Conservation (phyloP, 2,113 vertebrate genomes). For the Platysternon megacephalum region DNA sequence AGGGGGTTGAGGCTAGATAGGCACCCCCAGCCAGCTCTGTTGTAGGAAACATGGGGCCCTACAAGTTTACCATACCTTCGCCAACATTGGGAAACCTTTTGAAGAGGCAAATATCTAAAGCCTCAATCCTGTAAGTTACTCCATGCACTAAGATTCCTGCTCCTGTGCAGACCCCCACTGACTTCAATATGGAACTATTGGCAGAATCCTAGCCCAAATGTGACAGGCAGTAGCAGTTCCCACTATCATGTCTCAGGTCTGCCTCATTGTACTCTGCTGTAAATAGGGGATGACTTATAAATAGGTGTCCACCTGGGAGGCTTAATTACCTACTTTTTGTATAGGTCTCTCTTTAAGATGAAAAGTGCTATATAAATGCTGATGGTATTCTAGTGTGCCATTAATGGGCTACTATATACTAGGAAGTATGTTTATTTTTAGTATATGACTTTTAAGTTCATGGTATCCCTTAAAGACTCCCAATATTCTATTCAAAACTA, state of each 20-base stretch:
- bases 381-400: neutral
- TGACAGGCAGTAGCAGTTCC: neutral
- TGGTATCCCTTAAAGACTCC: neutral
- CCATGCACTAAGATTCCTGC: neutral
- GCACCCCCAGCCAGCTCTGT: neutral
- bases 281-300: neutral
- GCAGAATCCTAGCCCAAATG: neutral
- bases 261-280: neutral
- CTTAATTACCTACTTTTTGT: neutral
- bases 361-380: neutral
- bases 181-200: neutral
- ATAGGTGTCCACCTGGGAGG: neutral
- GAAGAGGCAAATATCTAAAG: neutral
- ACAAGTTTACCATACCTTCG: neutral
- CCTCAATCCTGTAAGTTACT: neutral
- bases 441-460: neutral
- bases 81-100: neutral
- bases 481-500: neutral
- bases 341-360: neutral
- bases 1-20: neutral
- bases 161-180: neutral
- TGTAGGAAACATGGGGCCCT: neutral
- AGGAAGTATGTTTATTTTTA: neutral
- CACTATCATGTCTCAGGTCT: neutral
- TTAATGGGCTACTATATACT: neutral